Percentiles rank a stretch among this genome's conserved stretches.
phyloP scores from a whole-genome alignment of 2,113 vertebrate genomes.

The Atherinomorus stipes region DNA sequence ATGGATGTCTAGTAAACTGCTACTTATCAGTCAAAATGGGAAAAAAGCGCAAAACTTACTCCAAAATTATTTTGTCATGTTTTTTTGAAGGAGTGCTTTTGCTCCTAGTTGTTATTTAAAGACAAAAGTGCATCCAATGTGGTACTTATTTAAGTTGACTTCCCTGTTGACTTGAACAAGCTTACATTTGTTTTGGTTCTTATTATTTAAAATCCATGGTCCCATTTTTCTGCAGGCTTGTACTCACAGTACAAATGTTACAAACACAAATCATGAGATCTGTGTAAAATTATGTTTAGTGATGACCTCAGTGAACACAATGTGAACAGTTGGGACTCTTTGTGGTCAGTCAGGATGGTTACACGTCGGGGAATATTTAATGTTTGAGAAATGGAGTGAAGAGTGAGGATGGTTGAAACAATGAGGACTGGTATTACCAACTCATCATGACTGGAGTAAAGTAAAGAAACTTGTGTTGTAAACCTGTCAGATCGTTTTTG shows the following conservation, averaged over 20 bases:
- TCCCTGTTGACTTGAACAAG: slow-evolving; percentile 2
- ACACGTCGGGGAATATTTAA: no score
- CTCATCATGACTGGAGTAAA: not conserved
- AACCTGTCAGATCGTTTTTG: slow-evolving; percentile 41
- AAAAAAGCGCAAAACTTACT: slow-evolving; percentile 1
- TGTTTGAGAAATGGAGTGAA: not conserved
- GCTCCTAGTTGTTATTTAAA: slow-evolving; percentile 26
- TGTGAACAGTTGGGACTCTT: not conserved
- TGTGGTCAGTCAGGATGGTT: not conserved
- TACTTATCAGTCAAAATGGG: slow-evolving; percentile 15
- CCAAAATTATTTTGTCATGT: not conserved
- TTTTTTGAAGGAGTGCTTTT: not conserved
- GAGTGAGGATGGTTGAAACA: not conserved
- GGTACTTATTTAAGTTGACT: slow-evolving; percentile 9
- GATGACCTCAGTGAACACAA: not conserved
- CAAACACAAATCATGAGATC: not conserved
- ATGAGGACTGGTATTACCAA: not conserved
- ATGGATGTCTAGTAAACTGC: slow-evolving; percentile 14
- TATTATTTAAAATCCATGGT: slow-evolving; percentile 1
- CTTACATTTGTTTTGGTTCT: slow-evolving; percentile 13
- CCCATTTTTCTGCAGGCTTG: slow-evolving; percentile 1
- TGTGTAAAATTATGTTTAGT: not conserved
- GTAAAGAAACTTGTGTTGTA: not conserved
- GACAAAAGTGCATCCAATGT: slow-evolving; percentile 11
- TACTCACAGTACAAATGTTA: not conserved